Conservation (phyloP, 2,797 vertebrate genomes). For the Moxostoma hubbsi region DNA sequence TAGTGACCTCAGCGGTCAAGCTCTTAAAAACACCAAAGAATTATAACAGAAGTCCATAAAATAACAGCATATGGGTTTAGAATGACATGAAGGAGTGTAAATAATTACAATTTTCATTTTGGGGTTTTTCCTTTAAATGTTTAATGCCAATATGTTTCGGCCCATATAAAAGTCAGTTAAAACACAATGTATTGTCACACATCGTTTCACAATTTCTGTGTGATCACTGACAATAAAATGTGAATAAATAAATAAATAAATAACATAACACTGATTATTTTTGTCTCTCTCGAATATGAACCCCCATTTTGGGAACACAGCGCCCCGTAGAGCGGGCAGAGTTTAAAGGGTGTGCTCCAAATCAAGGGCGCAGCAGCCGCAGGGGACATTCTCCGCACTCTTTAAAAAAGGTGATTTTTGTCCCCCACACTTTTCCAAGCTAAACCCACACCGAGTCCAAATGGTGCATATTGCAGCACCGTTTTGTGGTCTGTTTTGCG, state of each 20-base stretch:
- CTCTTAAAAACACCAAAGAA: too few relatives aligned
- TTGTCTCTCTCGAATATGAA: neutral
- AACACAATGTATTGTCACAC: conserved; percentile 7
- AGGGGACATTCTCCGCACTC: too few relatives aligned
- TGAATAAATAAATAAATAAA: neutral
- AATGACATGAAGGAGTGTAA: neutral
- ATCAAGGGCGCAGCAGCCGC: neutral
- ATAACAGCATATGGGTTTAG: neutral
- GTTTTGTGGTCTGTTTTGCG: too few relatives aligned
- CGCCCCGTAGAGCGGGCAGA: conserved; percentile 8
- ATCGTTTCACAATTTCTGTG: neutral
- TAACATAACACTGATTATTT: conserved; percentile 3
- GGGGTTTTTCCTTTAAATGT: neutral
- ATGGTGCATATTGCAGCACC: too few relatives aligned
- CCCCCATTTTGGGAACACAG: neutral
- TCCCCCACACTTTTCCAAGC: too few relatives aligned
- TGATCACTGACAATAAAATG: conserved; percentile 3
- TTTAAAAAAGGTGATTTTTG: too few relatives aligned
- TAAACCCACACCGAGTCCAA: too few relatives aligned
- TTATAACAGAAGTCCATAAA: too few relatives aligned
- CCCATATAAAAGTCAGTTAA: conserved; percentile 32
- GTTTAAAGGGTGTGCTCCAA: conserved; percentile 11
- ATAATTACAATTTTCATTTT: neutral
- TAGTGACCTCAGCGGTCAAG: too few relatives aligned
- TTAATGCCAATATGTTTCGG: neutral